Conservation (phyloP, 2,113 vertebrate species). For the Prionailurus bengalensis region DNA sequence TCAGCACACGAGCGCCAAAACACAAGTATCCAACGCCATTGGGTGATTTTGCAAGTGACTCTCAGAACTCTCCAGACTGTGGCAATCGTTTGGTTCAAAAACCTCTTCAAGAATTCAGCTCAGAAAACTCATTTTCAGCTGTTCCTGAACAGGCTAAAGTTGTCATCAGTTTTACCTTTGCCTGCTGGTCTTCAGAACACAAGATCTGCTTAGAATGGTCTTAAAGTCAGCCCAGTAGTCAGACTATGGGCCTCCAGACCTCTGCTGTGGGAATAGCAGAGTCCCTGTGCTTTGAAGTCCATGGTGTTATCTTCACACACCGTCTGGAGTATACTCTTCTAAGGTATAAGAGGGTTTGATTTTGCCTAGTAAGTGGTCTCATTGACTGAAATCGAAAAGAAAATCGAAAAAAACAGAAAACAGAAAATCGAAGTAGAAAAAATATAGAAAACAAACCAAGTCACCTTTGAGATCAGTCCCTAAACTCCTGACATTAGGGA, state of each 20-base stretch:
- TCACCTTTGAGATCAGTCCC: not conserved
- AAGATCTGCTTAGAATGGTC: not conserved
- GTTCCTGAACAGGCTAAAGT: not conserved
- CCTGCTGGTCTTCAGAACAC: not conserved
- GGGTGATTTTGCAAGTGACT: not conserved
- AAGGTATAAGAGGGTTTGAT: not conserved
- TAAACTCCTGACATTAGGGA: not conserved
- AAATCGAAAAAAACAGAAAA: not conserved
- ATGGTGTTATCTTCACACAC: not conserved
- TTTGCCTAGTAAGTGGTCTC: not conserved
- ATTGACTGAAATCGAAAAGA: not conserved
- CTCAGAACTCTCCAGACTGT: not conserved
- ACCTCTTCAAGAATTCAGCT: not conserved
- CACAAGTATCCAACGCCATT: rapidly evolving
- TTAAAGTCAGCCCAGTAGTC: not conserved
- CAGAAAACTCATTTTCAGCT: not conserved
- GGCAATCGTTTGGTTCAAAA: not conserved
- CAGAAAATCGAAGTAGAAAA: not conserved
- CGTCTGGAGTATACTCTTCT: not conserved
- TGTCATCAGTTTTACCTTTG: not conserved
- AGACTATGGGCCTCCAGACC: not conserved
- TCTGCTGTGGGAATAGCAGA: not conserved
- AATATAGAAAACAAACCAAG: not conserved
- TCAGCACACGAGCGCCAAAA: not conserved
- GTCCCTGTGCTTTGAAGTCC: not conserved